Conservation (phyloP, 2,888 invertebrate genomes). For the Orthonevra nobilis region DNA sequence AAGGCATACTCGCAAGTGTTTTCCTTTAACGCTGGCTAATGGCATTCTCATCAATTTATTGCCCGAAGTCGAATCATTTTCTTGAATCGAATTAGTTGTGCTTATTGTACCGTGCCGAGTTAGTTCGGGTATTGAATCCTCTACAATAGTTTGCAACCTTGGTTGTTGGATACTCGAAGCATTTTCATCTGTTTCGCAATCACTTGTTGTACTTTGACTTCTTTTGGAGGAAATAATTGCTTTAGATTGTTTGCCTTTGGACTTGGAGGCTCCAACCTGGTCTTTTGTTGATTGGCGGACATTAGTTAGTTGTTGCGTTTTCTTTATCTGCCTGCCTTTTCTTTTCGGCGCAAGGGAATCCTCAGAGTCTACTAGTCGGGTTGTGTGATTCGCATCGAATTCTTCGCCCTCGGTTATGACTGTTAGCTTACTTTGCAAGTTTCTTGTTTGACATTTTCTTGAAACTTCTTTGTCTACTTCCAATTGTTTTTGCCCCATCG, state of each 20-base stretch:
- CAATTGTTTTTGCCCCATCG: no score
- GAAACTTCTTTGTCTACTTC: no score
- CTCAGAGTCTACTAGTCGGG: no score
- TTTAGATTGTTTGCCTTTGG: not conserved
- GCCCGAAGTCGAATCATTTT: not conserved
- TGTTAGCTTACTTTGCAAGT: no score
- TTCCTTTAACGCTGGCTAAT: not conserved
- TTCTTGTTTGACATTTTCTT: no score
- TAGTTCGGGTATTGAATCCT: conserved; percentile 6
- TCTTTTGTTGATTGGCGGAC: no score
- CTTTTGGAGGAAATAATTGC: not conserved
- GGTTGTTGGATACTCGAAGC: conserved; percentile 11
- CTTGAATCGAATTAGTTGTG: not conserved
- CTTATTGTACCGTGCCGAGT: not conserved
- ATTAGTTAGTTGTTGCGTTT: no score
- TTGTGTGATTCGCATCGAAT: no score
- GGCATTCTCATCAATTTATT: conserved; percentile 21
- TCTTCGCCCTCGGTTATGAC: no score
- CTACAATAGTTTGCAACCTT: conserved; percentile 17
- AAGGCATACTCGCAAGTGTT: not conserved
- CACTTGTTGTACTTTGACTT: not conserved
- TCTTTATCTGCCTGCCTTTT: no score
- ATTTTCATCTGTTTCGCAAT: not conserved
- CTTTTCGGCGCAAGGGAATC: no score
- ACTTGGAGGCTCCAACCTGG: not conserved